Evolutionary conservation across 2,797 vertebrate genomes (phyloP).

Genomic region (Sebastes dallii): DNA sequence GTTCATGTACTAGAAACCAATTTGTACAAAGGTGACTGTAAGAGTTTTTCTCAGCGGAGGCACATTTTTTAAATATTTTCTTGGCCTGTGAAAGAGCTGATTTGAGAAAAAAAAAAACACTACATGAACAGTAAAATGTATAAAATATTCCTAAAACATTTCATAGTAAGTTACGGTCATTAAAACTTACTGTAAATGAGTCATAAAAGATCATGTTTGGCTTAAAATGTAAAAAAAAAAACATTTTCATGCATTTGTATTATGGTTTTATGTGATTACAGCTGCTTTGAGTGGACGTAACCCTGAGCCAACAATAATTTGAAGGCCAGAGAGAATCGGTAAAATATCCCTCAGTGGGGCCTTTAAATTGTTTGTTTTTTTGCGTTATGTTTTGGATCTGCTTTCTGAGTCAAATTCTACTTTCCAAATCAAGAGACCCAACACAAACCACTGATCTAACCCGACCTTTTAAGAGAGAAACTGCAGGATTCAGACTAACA

Average conservation of each 20-base stretch:
- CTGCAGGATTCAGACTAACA: background rate
- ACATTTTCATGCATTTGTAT: background rate
- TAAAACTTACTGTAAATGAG: background rate
- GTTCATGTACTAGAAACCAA: background rate
- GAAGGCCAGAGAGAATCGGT: background rate
- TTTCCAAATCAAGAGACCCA: background rate
- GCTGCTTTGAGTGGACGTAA: background rate
- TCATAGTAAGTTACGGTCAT: background rate
- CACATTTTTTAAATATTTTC: background rate
- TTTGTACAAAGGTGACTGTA: constrained; percentile 9
- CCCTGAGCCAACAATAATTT: background rate
- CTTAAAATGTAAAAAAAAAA: background rate
- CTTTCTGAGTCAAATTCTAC: background rate
- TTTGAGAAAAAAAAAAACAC: background rate
- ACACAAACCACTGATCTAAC: background rate
- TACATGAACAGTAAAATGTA: background rate
- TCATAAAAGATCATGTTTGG: background rate
- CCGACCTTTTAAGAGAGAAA: background rate
- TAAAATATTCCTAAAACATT: background rate
- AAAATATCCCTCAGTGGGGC: background rate
- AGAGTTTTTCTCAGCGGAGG: background rate
- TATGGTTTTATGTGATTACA: background rate
- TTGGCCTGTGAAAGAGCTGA: background rate
- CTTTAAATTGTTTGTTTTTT: background rate
- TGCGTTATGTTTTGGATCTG: constrained; percentile 15